A percentile compares a stretch with the other conserved stretches of the same genome.
Conservation (phyloP, 2,888 invertebrate species). For the Tachina lurida region DNA sequence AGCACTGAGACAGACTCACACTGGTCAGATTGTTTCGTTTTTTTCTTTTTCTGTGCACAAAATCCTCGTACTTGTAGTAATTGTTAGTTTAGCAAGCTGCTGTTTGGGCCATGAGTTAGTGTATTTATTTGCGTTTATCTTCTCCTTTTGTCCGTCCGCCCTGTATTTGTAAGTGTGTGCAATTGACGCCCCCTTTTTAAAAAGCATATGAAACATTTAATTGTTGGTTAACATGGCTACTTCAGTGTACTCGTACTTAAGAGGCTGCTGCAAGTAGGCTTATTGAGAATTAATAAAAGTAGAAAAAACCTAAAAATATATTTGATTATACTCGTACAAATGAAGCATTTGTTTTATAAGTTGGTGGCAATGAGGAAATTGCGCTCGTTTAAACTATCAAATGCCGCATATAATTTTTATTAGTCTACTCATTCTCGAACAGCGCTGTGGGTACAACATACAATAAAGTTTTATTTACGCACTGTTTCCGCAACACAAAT, state of each 20-base stretch:
- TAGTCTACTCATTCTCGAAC: too few relatives aligned
- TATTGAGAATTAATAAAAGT: constrained; percentile 5
- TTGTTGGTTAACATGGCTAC: constrained; percentile 68
- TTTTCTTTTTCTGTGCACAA: neutral
- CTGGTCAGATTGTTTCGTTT: constrained; percentile 26
- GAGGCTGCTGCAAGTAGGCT: neutral
- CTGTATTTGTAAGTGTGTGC: neutral
- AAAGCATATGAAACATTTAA: constrained; percentile 49
- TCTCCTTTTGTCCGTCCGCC: neutral
- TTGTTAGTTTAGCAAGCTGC: constrained; percentile 29
- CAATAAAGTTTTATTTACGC: too few relatives aligned
- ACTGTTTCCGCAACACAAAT: too few relatives aligned
- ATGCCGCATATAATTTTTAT: too few relatives aligned
- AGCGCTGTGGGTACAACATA: too few relatives aligned
- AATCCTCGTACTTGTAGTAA: constrained; percentile 25
- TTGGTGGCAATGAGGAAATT: too few relatives aligned
- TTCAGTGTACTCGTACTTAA: constrained; percentile 26
- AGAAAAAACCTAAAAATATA: neutral
- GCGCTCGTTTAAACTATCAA: too few relatives aligned
- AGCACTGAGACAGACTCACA: constrained; percentile 19
- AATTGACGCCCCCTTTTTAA: constrained; percentile 62
- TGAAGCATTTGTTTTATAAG: too few relatives aligned
- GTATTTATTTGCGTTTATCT: constrained; percentile 11
- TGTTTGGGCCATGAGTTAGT: constrained; percentile 5
- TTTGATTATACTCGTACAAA: too few relatives aligned